These are phyloP conservation scores for Drosophila cracens DNA, from an alignment of 2,888 invertebrate species.

Conservation along the genomic window DNA sequence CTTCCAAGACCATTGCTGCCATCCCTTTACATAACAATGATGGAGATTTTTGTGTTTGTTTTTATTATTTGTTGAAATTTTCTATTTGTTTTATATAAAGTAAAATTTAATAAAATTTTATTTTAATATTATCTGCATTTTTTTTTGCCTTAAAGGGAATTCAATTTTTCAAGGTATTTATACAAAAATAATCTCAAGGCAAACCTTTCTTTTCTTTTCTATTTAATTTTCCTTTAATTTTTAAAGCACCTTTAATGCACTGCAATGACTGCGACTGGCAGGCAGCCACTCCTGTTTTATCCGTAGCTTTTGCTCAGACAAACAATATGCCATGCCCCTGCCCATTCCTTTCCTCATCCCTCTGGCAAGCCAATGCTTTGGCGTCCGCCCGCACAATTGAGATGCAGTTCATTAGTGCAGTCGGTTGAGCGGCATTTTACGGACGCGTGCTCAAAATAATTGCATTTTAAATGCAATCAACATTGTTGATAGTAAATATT, in stretches of 20 bases:
- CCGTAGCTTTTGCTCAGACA: conserved; percentile 26
- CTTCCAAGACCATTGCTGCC: background rate
- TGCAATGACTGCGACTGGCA: conserved; percentile 40
- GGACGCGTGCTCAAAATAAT: conserved; percentile 78
- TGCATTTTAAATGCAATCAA: conserved; percentile 80
- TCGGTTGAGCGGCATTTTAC: conserved; percentile 76
- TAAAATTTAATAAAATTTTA: background rate
- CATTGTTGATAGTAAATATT: conserved; percentile 44
- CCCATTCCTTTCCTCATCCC: background rate
- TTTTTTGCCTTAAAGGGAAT: background rate
- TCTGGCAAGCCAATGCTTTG: background rate
- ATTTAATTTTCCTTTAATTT: conserved; percentile 14
- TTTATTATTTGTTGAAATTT: background rate
- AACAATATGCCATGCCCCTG: background rate
- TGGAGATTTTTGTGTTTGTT: background rate
- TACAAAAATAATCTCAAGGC: background rate
- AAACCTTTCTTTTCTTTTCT: conserved; percentile 19
- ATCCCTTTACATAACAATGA: background rate
- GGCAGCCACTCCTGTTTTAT: conserved; percentile 2
- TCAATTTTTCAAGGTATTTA: background rate
- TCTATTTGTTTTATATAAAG: background rate
- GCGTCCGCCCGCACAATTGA: conserved; percentile 18
- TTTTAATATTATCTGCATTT: background rate
- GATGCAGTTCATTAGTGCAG: conserved; percentile 77
- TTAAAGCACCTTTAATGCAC: conserved; percentile 51